Base-by-base conservation (phyloP, 2,888 invertebrate species). In the Phragmatobia fuliginosa region DNA sequence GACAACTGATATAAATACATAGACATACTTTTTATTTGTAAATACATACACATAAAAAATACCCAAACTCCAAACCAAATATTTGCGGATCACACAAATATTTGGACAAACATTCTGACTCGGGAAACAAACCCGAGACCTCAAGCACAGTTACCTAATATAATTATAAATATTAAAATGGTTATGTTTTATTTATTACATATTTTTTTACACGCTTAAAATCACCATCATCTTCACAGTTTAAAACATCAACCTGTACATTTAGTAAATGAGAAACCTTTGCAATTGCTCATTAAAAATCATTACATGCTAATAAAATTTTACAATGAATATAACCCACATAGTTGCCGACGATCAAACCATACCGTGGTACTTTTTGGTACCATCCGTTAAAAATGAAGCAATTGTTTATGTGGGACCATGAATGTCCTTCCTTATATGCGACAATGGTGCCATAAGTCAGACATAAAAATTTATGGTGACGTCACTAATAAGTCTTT, bases 261-360 rank as follows among this genome's bases (percentile, higher is more conserved):
- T 16, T 33, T 33, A 25, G 49, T 38, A n/a, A 75, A 80, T 67
- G 56, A 74, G 75, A 68, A 72, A 58, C 72, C 74, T 74, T 72
- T 73, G 71, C 68, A 71, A 70, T 61, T 62, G 61, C 67, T 71
- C 71, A 79, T 83, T 80, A 78, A 81, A 82, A 78, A 76, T 76
- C 77, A 87, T 87, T 82, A 74, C 78, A 70, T 60, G 68, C 58
- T 74, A 68, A 86, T 88, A 87, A 88, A 88, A 84, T 79, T 87
- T 88, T 77, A 88, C 83, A 77, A 81, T 82, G 73, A 71, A 52
- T 75, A 83, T 88, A 85, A 83, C 86, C 85, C 69, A 84, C 76
- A 84, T 85, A 80, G 62, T 68, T 74, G 31, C 32, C 33, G 36
- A 62, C 56, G 66, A 58, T 74, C 75, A 81, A 74, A 76, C 72